A percentile compares a stretch with the other conserved stretches of the same genome.
These are phyloP conservation scores for Sialis fuliginosa DNA, from an alignment of 2,888 invertebrate genomes.

Conservation along the genomic window DNA sequence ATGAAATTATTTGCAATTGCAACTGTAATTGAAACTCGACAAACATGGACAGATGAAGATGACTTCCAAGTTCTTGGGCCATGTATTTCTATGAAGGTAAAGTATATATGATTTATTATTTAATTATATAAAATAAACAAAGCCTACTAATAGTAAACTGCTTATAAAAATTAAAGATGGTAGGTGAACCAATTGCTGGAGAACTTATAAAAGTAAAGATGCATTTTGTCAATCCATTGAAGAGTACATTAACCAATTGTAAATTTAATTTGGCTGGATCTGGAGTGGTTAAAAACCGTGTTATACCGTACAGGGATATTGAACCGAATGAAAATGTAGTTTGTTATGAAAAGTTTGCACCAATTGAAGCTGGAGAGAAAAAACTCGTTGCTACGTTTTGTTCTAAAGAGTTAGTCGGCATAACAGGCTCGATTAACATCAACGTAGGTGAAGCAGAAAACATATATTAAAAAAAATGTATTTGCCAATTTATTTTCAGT, in stretches of 20 bases:
- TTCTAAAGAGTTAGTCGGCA: conserved; percentile 48
- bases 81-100: conserved; percentile 46
- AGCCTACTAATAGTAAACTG: no score
- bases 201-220: conserved; percentile 34
- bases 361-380: conserved; percentile 43
- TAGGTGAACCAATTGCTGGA: conserved; percentile 37
- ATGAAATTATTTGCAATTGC: conserved; percentile 65
- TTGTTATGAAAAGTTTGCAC: conserved; percentile 37
- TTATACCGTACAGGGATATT: conserved; percentile 35
- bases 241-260: conserved; percentile 41
- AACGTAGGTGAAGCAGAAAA: no score
- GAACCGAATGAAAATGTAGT: conserved; percentile 33
- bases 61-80: conserved; percentile 67
- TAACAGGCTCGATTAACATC: conserved; percentile 35
- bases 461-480: no score
- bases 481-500: no score
- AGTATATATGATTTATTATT: no score
- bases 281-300: conserved; percentile 40
- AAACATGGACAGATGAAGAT: conserved; percentile 69
- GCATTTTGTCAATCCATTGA: conserved; percentile 53
- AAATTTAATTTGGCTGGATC: conserved; percentile 53
- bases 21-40: conserved; percentile 62
- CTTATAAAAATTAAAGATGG: conserved; percentile 28
- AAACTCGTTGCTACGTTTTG: conserved; percentile 53
- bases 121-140: no score